phyloP scores from a whole-genome alignment of 2,797 vertebrate genomes.

The Epinephelus coioides region DNA sequence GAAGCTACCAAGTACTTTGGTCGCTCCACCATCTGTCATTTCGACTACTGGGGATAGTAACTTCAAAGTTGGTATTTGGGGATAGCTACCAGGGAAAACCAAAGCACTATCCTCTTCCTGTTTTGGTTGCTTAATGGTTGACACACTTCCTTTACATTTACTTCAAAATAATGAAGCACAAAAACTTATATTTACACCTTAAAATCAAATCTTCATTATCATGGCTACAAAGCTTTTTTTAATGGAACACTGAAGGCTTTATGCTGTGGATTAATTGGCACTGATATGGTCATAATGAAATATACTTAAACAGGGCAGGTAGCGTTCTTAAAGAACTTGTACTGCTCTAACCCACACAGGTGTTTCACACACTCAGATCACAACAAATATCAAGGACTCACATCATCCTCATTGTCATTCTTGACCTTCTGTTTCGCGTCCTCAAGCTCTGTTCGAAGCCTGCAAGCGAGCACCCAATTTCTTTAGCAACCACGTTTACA shows the following conservation, averaged over 20 bases:
- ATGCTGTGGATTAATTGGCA: neutral
- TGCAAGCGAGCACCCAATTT: slow-evolving; percentile 65
- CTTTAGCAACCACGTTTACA: neutral
- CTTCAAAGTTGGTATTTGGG: too few species aligned
- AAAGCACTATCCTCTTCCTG: too few species aligned
- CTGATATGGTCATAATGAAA: neutral
- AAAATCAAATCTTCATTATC: too few species aligned
- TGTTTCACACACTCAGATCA: neutral
- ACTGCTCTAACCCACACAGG: neutral
- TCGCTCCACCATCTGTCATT: too few species aligned
- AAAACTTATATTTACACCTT: too few species aligned
- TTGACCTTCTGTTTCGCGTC: slow-evolving; percentile 92
- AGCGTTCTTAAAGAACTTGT: neutral
- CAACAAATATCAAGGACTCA: slow-evolving; percentile 75
- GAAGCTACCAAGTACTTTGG: too few species aligned
- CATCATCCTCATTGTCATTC: slow-evolving; percentile 92
- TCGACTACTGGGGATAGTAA: too few species aligned
- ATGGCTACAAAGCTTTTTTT: too few species aligned
- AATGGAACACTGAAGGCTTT: neutral
- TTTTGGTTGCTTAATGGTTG: too few species aligned
- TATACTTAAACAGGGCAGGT: neutral
- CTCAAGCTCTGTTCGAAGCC: slow-evolving; percentile 91
- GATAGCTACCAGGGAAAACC: too few species aligned
- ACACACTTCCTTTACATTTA: too few species aligned
- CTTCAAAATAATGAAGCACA: too few species aligned